A percentile compares a stretch with the other conserved stretches of the same genome.
Evolutionary conservation across 2,113 vertebrate species (phyloP).

Genomic region (Neogobius melanostomus): DNA sequence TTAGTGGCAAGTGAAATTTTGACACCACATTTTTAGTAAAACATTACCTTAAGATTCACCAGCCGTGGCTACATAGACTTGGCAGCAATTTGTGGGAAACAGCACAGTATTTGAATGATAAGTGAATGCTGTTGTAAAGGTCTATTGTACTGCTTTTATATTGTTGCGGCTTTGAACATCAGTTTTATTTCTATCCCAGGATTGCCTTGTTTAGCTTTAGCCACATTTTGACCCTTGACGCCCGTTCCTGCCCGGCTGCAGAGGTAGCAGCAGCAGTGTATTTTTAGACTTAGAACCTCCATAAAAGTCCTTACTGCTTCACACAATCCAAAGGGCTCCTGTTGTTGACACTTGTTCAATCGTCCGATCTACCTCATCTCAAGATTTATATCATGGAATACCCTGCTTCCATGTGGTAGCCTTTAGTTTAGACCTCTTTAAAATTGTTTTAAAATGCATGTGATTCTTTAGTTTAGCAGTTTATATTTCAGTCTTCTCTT

Average conservation of each 20-base stretch:
- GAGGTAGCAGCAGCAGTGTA: conserved; percentile 26
- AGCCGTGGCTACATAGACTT: no score
- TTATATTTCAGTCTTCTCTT: no score
- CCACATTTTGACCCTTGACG: conserved; percentile 24
- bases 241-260: conserved; percentile 17
- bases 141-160: background rate
- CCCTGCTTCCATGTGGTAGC: no score
- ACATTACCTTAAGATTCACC: no score
- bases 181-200: background rate
- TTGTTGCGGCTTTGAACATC: background rate
- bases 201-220: background rate
- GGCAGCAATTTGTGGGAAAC: no score
- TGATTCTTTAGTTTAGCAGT: no score
- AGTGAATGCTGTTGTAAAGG: background rate
- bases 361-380: conserved; percentile 32
- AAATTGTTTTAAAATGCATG: no score
- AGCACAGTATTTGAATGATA: background rate
- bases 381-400: background rate
- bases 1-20: no score
- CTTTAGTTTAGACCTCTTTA: no score
- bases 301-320: conserved; percentile 19
- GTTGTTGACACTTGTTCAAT: conserved; percentile 33
- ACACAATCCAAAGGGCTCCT: conserved; percentile 4
- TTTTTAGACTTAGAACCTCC: conserved; percentile 34
- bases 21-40: no score